phyloP scores from a whole-genome alignment of 2,113 vertebrate species.

The Aleadryas rufinucha region DNA sequence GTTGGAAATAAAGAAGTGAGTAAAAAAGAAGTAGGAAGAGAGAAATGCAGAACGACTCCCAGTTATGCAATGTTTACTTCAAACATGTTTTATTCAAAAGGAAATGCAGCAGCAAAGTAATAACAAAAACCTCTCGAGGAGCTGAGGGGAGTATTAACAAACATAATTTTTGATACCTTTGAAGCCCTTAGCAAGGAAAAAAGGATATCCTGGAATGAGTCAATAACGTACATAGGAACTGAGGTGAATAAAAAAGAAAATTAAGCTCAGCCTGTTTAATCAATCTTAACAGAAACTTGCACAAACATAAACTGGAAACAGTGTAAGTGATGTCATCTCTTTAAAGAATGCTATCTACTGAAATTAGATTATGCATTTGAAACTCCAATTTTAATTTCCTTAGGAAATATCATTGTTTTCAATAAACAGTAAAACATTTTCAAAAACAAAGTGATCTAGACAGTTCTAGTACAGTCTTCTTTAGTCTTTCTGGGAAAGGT shows the following conservation, averaged over 20 bases:
- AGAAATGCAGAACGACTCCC: not conserved
- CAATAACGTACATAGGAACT: not conserved
- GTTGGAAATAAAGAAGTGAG: not conserved
- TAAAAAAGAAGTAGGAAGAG: not conserved
- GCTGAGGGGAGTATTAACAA: not conserved
- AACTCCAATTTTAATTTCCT: not conserved
- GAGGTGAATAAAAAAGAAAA: not conserved
- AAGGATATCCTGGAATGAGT: not conserved
- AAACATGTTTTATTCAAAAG: not conserved
- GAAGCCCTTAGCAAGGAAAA: not conserved
- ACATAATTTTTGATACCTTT: not conserved
- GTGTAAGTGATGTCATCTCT: not conserved
- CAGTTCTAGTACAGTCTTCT: not conserved
- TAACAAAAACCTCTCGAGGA: not conserved
- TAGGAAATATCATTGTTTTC: not conserved
- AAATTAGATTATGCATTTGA: not conserved
- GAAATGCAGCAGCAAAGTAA: not conserved
- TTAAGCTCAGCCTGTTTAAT: not conserved
- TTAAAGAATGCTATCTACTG: not conserved
- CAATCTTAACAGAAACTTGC: not conserved
- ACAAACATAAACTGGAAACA: not conserved
- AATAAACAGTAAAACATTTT: not conserved
- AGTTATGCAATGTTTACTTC: not conserved
- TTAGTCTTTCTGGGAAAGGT: not conserved
- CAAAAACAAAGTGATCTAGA: not conserved